phyloP scores from a whole-genome alignment of 2,113 vertebrate species.

The Phalacrocorax carbo region DNA sequence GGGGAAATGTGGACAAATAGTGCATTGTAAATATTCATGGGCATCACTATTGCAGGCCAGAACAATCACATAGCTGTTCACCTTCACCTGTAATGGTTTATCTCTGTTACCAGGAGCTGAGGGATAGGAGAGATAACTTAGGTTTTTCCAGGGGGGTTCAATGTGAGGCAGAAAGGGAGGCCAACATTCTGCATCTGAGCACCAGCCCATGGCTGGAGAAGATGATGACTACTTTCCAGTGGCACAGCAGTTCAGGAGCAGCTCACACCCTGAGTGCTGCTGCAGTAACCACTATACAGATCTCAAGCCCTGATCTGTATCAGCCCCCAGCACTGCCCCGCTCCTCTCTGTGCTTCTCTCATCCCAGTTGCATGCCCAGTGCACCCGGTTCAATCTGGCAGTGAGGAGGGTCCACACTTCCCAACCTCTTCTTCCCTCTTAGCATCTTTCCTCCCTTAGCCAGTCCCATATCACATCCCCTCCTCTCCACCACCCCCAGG shows the following conservation, averaged over 20 bases:
- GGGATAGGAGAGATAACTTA: not conserved
- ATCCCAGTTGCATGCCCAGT: not conserved
- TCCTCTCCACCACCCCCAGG: not conserved
- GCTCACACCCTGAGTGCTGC: not conserved
- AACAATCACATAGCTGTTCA: not conserved
- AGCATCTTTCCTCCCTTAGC: not conserved
- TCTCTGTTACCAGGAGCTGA: not conserved
- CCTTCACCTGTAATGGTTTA: not conserved
- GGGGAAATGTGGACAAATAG: not conserved
- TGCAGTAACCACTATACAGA: fast-evolving
- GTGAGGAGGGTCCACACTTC: not conserved
- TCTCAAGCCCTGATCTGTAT: not conserved
- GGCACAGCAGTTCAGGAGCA: not conserved
- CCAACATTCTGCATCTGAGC: not conserved
- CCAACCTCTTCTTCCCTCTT: not conserved
- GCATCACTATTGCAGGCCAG: not conserved
- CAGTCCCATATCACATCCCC: not conserved
- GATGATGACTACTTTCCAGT: not conserved
- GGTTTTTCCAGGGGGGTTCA: not conserved
- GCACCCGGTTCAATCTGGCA: not conserved
- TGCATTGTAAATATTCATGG: not conserved
- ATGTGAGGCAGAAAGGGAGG: not conserved
- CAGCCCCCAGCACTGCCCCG: not conserved
- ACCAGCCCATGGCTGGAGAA: not conserved
- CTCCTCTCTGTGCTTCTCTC: not conserved